phyloP scores from a whole-genome alignment of 2,113 vertebrate genomes.

The Apistogramma diplotaenia region DNA sequence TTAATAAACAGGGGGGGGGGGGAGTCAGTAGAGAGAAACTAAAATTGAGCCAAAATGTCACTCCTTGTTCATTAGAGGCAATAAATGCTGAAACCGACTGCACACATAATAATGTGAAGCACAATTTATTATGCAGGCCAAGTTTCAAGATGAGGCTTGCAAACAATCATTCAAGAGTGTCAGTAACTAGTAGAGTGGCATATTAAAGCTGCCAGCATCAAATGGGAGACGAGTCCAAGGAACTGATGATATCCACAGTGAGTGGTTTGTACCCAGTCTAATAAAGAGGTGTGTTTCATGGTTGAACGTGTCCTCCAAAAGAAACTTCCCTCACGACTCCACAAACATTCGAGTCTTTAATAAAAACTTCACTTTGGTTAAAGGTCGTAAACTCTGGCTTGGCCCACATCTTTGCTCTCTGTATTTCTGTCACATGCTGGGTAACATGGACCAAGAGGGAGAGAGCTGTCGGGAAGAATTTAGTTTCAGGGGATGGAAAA shows the following conservation, averaged over 20 bases:
- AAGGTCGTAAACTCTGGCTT: constrained; percentile 46
- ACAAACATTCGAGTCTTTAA: constrained; percentile 26
- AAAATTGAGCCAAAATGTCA: background rate
- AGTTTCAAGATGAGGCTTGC: background rate
- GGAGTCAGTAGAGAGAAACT: background rate
- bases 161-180: constrained; percentile 5
- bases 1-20: background rate
- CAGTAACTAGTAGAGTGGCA: background rate
- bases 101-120: background rate
- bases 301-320: background rate
- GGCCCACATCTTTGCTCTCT: constrained; percentile 4
- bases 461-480: constrained; percentile 10
- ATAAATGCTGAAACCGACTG: background rate
- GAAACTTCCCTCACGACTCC: constrained; percentile 21
- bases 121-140: background rate
- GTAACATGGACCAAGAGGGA: constrained; percentile 16
- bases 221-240: background rate
- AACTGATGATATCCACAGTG: background rate
- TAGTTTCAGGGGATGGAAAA: background rate
- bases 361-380: constrained; percentile 22
- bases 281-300: background rate
- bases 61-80: background rate
- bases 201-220: background rate
- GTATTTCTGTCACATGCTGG: constrained; percentile 35
- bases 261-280: background rate